Conservation (phyloP, 2,888 invertebrate species). For the Phortica magna region DNA sequence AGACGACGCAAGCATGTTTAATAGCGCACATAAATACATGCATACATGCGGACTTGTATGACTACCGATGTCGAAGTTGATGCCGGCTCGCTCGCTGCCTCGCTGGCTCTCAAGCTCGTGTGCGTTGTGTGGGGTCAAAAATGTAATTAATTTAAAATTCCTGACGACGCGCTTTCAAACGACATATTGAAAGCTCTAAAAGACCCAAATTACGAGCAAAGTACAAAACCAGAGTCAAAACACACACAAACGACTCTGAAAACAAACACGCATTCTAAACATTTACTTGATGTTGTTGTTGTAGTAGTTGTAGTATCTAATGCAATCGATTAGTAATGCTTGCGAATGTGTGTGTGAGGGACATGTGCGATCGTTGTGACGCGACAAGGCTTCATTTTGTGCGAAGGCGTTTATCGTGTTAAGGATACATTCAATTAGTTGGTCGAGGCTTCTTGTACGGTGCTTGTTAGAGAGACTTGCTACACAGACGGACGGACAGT, state of each 20-base stretch:
- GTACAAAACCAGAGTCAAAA: slow-evolving; percentile 59
- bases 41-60: neutral
- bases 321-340: slow-evolving; percentile 58
- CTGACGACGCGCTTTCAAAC: slow-evolving; percentile 61
- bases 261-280: too few species aligned
- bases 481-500: too few species aligned
- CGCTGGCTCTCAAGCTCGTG: slow-evolving; percentile 35
- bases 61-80: slow-evolving; percentile 1
- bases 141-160: slow-evolving; percentile 72
- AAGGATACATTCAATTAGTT: too few species aligned
- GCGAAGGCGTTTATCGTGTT: too few species aligned
- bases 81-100: slow-evolving; percentile 25
- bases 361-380: too few species aligned
- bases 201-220: slow-evolving; percentile 70
- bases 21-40: neutral
- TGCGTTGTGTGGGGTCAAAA: slow-evolving; percentile 69
- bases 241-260: slow-evolving; percentile 39
- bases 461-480: too few species aligned
- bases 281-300: too few species aligned
- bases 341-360: slow-evolving; percentile 16
- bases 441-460: too few species aligned
- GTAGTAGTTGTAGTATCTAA: slow-evolving; percentile 59
- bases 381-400: too few species aligned
- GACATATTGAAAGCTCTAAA: slow-evolving; percentile 72
- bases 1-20: slow-evolving; percentile 44